Evolutionary conservation across 2,113 vertebrate species (phyloP).

Genomic region (Spermophilus dauricus): DNA sequence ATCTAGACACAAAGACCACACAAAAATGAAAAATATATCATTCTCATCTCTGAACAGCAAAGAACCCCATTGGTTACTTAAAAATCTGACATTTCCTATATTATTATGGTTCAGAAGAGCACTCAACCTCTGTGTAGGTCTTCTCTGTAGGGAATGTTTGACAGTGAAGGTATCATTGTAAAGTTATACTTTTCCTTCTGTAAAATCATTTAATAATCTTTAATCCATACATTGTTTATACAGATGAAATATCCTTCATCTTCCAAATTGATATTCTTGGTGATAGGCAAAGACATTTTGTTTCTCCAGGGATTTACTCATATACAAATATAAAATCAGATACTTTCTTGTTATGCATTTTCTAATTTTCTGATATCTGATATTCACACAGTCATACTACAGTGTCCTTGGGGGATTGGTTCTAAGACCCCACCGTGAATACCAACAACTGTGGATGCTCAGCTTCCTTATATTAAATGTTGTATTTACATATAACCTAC

Average conservation of each 20-base stretch:
- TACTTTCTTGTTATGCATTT: not conserved
- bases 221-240: not conserved
- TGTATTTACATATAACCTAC: not conserved
- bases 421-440: not conserved
- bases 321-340: not conserved
- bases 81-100: constrained; percentile 21
- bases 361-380: not conserved
- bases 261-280: not conserved
- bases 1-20: not conserved
- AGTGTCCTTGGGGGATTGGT: not conserved
- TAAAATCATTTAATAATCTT: constrained; percentile 36
- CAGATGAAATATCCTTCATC: not conserved
- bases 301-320: not conserved
- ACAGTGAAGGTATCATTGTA: not conserved
- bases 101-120: constrained; percentile 66
- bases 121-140: not conserved
- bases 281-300: not conserved
- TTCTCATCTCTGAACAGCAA: constrained; percentile 44
- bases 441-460: not conserved
- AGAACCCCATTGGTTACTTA: not conserved
- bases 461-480: not conserved
- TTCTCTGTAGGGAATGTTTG: not conserved
- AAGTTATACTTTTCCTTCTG: constrained; percentile 15
- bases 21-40: constrained; percentile 50
- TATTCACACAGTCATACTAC: not conserved